Evolutionary conservation across 2,113 vertebrate genomes (phyloP).

Genomic region (Oncorhynchus kisutch): DNA sequence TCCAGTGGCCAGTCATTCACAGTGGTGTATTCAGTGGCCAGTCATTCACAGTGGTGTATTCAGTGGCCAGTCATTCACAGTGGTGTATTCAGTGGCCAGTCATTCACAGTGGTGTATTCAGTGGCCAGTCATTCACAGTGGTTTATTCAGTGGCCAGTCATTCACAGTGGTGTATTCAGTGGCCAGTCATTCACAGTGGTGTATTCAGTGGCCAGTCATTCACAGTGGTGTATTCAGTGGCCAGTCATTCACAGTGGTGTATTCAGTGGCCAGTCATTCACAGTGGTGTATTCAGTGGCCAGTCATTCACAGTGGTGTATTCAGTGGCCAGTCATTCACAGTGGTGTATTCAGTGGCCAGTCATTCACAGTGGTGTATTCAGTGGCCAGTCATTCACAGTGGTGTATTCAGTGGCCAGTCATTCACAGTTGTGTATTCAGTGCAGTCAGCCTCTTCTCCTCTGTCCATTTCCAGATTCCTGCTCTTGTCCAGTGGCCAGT

Average conservation of each 20-base stretch:
- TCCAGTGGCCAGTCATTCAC: slow-evolving; percentile 50
- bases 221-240: no score
- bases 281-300: no score
- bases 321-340: slow-evolving; percentile 57
- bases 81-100: slow-evolving; percentile 56
- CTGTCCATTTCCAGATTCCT: slow-evolving; percentile 43
- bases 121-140: slow-evolving; percentile 50
- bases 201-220: slow-evolving; percentile 57
- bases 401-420: slow-evolving; percentile 53
- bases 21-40: slow-evolving; percentile 59
- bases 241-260: slow-evolving; percentile 49
- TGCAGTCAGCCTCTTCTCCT: slow-evolving; percentile 42
- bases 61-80: slow-evolving; percentile 51
- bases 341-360: slow-evolving; percentile 50
- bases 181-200: slow-evolving; percentile 50
- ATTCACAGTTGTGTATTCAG: slow-evolving; percentile 56
- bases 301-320: slow-evolving; percentile 51
- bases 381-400: slow-evolving; percentile 54
- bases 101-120: no score
- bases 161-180: no score
- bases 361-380: slow-evolving; percentile 55
- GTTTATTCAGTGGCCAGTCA: slow-evolving; percentile 58
- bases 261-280: slow-evolving; percentile 59
- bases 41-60: no score
- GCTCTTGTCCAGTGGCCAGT: slow-evolving; percentile 52